These are phyloP conservation scores for Cerceris ruficornis DNA, from an alignment of 2,888 invertebrate species.

Conservation along the genomic window DNA sequence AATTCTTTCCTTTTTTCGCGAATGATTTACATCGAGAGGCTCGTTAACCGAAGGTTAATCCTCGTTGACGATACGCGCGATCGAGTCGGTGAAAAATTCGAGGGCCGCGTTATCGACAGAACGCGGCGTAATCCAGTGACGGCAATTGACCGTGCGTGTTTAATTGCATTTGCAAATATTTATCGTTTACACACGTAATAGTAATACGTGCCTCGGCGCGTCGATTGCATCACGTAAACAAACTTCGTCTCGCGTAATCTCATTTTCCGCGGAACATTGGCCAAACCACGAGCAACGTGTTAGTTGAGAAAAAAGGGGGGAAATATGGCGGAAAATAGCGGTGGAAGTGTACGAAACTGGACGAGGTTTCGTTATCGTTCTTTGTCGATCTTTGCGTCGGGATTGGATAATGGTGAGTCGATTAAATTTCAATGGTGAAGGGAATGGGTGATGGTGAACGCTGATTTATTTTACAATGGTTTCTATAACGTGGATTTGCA, in stretches of 20 bases:
- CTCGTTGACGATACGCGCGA: too few relatives aligned
- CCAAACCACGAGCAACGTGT: not conserved
- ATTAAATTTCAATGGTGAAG: too few relatives aligned
- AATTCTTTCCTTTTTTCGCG: too few relatives aligned
- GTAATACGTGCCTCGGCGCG: conserved; percentile 40
- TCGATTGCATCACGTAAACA: conserved; percentile 43
- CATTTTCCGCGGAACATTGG: conserved; percentile 7
- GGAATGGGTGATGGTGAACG: too few relatives aligned
- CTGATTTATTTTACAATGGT: too few relatives aligned
- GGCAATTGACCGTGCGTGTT: conserved; percentile 11
- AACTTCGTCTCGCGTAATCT: conserved; percentile 25
- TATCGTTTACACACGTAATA: conserved; percentile 40
- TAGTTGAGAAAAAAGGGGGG: not conserved
- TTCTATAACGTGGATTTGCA: too few relatives aligned
- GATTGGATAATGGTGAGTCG: too few relatives aligned
- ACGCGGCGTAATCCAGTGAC: not conserved
- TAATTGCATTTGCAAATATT: conserved; percentile 45
- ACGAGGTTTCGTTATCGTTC: too few relatives aligned
- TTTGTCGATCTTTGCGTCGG: too few relatives aligned
- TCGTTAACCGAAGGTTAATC: too few relatives aligned
- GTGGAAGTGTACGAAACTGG: too few relatives aligned
- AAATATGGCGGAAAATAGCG: not conserved
- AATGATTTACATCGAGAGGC: too few relatives aligned
- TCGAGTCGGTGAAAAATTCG: not conserved
- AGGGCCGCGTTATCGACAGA: not conserved